Base-by-base conservation (phyloP, 2,113 vertebrate species). In the Melanerpes aurifrons region DNA sequence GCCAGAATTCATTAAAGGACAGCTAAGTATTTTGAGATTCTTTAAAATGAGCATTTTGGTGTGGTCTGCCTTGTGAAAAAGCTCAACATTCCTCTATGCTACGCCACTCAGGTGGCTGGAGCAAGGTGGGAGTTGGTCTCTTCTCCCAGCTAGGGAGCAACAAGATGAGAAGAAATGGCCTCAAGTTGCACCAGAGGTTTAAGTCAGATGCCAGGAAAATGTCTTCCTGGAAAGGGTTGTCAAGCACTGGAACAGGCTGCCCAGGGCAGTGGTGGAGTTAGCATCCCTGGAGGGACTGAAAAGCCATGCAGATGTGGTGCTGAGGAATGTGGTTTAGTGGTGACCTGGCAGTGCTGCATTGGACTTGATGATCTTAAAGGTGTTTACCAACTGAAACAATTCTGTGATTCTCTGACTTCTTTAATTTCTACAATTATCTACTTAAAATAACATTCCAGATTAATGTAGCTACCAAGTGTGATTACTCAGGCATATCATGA, bases 101-200 rank as follows among this genome's bases (percentile, higher is more conserved):
- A 25, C 12, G 25, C 50, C 22, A 24, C 22, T 25, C 50, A 79
- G 68, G 73, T 58, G 74, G 26, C 2, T 19, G 21, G 15, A 56
- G 29, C 3, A 1, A 1, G n/a, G 17, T 57, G 14, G 25, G 6
- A 5, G 1, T 6, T 1, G 0, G 68, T 58, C 18, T 84, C 10
- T 63, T 53, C 48, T 83, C 16, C 9, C 45, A 35, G 7, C 35
- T 37, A 32, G 64, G 12, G 31, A 80, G 4, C 1, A 8, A 48
- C 7, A 57, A 48, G 37, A 75, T 1, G 11, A 48, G 22, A n/a
- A 22, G 43, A 26, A 76, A 72, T 0, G 0, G 43, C 48, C 28
- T 78, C 3, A 4, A 3, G 56, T 29, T 77, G 91, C 0, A 3
- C 17, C 59, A 45, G 25, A 8, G 15, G 3, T 0, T 24, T 3